Conservation (phyloP, 2,888 invertebrate genomes). For the Lamellibrachia columna region DNA sequence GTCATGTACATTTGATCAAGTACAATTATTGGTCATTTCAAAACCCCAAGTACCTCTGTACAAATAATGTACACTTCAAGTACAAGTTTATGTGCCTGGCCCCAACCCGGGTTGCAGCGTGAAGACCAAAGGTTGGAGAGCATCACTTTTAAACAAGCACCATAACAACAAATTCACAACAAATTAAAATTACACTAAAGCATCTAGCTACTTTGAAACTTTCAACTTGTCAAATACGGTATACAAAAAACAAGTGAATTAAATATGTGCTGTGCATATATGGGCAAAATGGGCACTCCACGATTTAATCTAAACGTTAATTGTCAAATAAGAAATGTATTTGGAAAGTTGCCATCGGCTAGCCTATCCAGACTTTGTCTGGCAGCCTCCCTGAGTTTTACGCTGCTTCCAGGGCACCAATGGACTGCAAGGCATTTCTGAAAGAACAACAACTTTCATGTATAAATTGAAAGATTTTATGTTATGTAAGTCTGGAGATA, state of each 20-base stretch:
- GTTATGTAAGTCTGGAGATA: background rate
- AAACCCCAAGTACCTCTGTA: no score
- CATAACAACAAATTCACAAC: background rate
- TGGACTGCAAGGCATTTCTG: conserved; percentile 2
- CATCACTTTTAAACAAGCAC: background rate
- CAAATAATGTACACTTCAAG: no score
- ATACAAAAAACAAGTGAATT: background rate
- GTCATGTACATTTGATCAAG: no score
- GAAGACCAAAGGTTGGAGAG: background rate
- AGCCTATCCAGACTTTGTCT: background rate
- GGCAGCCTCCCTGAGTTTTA: background rate
- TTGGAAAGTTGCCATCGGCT: background rate
- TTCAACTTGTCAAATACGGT: background rate
- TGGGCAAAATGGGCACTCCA: no score
- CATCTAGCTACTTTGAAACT: background rate
- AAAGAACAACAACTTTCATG: background rate
- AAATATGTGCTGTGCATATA: background rate
- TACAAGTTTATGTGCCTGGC: no score
- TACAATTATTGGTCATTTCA: no score
- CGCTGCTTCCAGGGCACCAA: background rate
- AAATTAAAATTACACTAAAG: background rate
- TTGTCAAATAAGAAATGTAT: background rate
- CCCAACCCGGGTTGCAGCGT: background rate
- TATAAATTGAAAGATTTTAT: background rate
- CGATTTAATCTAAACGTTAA: background rate